Base-by-base conservation (phyloP, 2,113 vertebrate genomes). In the Ceuthmochares aereus region DNA sequence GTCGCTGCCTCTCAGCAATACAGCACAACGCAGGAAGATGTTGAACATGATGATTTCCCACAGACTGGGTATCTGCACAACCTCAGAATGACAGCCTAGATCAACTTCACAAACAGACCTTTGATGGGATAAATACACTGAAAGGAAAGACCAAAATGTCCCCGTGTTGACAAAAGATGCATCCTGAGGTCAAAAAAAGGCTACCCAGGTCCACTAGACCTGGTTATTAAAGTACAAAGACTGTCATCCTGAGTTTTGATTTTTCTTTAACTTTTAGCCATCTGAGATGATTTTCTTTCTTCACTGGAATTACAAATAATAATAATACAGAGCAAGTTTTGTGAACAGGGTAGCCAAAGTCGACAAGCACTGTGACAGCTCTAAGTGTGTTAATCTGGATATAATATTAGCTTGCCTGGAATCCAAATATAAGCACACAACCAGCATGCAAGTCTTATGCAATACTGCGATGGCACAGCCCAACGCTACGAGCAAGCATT, bases 401-500 rank as follows among this genome's bases (percentile, higher is more conserved):
- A 26, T 9, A 59, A 0, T 14, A 56, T 9, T 4, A 55, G 29
- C 26, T 62, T 85, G 82, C 14, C 58, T 68, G 62, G 67, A 85
- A 32, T 9, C 26, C 85, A 76, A 37, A 64, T 14, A 34, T 2
- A 85, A 74, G 19, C 36, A 30, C 47, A 19, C 3, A 1, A n/a
- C 13, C 77, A 89, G 29, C 45, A 55, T 1, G 7, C 7, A 64
- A 67, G 16, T 18, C 32, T 26, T 56, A 3, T 32, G 32, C 15
- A 32, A 22, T 14, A 34, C 16, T 51, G 66, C 2, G 0, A 67
- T 11, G 34, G n/a, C 74, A 66, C 59, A 72, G 42, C 56, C 36
- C 66, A 51, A 20, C 8, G 4, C 11, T 5, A 34, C 0, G 0
- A 6, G 22, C 11, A 12, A 47, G 7, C 60, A 59, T 22, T 29